phyloP scores from a whole-genome alignment of 2,888 invertebrate genomes.

The Acanthosepion pharaonis region DNA sequence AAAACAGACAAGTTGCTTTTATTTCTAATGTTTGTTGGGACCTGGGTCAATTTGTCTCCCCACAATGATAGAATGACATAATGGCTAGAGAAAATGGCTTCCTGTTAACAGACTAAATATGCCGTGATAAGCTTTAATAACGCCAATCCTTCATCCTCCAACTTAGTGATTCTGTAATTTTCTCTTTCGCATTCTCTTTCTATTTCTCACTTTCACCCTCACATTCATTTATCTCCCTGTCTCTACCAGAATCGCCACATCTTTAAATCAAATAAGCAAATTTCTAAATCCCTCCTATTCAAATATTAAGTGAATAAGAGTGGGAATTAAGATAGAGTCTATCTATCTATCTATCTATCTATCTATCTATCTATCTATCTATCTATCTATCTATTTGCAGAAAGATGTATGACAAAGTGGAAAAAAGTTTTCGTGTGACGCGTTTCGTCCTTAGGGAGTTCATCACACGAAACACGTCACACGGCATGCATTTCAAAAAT shows the following conservation, averaged over 20 bases:
- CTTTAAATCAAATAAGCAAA: background rate
- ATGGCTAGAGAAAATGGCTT: background rate
- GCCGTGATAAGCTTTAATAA: background rate
- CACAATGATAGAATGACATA: constrained; percentile 13
- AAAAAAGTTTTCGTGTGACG: no score
- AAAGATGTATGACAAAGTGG: no score
- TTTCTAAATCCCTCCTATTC: no score
- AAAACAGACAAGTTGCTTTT: background rate
- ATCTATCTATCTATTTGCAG: no score
- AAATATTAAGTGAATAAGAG: no score
- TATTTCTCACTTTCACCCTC: background rate
- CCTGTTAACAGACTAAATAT: background rate
- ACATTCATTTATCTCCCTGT: background rate
- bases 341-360: no score
- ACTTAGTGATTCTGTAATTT: background rate
- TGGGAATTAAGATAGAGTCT: no score
- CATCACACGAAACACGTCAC: no score
- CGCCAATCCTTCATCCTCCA: background rate
- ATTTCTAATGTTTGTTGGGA: background rate
- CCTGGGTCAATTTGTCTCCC: background rate
- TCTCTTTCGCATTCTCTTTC: background rate
- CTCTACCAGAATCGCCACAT: background rate
- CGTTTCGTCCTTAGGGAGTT: no score
- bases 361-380: no score
- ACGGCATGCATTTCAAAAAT: no score